These are phyloP conservation scores for Oxyteleia sp. DNA, from an alignment of 2,888 invertebrate genomes.

Conservation along the genomic window DNA sequence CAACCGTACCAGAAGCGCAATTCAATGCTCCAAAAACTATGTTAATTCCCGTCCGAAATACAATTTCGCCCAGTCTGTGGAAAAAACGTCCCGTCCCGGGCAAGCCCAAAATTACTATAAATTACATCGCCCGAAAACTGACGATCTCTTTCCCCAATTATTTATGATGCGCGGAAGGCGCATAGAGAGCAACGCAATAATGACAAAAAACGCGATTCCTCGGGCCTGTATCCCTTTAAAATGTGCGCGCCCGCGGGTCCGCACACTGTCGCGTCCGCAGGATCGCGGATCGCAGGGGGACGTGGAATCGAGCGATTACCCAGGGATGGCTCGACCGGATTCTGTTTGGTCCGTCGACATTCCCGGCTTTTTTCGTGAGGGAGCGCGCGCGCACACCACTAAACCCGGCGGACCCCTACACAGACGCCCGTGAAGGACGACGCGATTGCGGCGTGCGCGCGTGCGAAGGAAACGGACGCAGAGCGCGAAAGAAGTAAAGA, in stretches of 20 bases:
- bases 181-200: conserved; percentile 42
- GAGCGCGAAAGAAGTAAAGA: conserved; percentile 81
- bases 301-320: conserved; percentile 71
- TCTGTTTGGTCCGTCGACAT: conserved; percentile 81
- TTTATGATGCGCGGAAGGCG: conserved; percentile 54
- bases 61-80: neutral
- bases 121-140: conserved; percentile 29
- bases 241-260: conserved; percentile 38
- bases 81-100: neutral
- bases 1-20: no score
- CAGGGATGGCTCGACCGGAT: conserved; percentile 79
- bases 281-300: conserved; percentile 46
- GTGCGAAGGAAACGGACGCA: conserved; percentile 75
- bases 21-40: no score
- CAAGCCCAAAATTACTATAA: conserved; percentile 29
- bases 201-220: conserved; percentile 58
- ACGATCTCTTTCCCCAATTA: conserved; percentile 38
- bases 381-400: conserved; percentile 57
- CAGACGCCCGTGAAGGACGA: conserved; percentile 33
- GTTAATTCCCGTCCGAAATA: neutral
- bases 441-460: conserved; percentile 41
- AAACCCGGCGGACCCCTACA: conserved; percentile 16
- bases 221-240: conserved; percentile 33
- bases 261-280: conserved; percentile 37
- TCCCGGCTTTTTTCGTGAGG: conserved; percentile 81